Conservation (phyloP, 37 sponge, comb jelly and placozoan genomes). For the Geodia barretti region DNA sequence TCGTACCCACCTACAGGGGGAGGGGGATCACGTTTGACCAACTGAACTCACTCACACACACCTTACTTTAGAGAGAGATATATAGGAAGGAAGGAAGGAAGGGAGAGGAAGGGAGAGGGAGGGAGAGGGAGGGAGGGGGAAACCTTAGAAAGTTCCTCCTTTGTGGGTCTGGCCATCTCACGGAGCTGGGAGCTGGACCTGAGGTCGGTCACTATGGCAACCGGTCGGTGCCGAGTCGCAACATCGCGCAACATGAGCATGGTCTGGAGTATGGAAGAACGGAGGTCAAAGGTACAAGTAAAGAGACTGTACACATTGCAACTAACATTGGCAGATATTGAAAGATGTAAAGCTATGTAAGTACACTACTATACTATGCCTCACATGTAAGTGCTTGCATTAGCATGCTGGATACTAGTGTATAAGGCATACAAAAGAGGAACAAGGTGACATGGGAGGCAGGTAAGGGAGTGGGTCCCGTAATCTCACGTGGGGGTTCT, state of each 20-base stretch:
- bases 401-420: background rate
- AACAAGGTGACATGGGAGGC: too few species aligned
- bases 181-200: background rate
- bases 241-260: constrained; percentile 52
- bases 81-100: too few species aligned
- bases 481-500: constrained; percentile 68
- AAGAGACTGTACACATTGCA: background rate
- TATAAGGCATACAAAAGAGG: too few species aligned
- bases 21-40: background rate
- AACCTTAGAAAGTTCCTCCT: too few species aligned
- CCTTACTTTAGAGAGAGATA: too few species aligned
- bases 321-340: background rate
- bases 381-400: background rate
- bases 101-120: too few species aligned
- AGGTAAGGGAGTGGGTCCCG: too few species aligned
- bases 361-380: background rate
- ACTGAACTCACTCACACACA: background rate
- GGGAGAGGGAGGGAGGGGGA: too few species aligned
- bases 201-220: constrained; percentile 57
- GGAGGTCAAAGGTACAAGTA: too few species aligned
- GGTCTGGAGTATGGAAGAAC: constrained; percentile 13
- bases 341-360: background rate
- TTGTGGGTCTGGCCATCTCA: background rate
- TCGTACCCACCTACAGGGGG: constrained; percentile 50
- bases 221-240: constrained; percentile 24